Percentiles rank a stretch among this genome's conserved stretches.
These are phyloP conservation scores for Electrophaes corylata DNA, from an alignment of 2,888 invertebrate genomes.

Conservation along the genomic window DNA sequence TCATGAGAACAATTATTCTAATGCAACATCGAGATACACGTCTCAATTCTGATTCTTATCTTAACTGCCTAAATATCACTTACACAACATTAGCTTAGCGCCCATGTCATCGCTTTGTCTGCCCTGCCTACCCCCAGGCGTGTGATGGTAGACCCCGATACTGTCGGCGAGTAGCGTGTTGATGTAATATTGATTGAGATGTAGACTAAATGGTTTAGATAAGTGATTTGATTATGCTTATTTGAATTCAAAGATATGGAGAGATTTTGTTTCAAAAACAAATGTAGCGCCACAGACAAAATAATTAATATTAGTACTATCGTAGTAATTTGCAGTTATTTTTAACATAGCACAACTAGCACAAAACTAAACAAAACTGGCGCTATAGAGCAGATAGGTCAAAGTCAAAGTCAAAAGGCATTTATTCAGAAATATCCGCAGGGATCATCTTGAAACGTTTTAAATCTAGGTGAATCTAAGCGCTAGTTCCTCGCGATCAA, in stretches of 20 bases:
- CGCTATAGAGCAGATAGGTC: too few relatives aligned
- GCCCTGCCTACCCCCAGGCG: conserved; percentile 25
- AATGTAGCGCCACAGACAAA: too few relatives aligned
- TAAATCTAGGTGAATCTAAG: too few relatives aligned
- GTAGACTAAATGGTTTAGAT: conserved; percentile 28
- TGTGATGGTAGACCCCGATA: conserved; percentile 15
- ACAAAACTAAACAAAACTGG: too few relatives aligned
- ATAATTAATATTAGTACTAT: too few relatives aligned
- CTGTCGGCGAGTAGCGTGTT: conserved; percentile 12
- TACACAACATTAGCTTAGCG: conserved; percentile 25
- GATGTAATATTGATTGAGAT: conserved; percentile 33
- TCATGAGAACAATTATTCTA: conserved; percentile 9
- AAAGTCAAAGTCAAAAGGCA: too few relatives aligned
- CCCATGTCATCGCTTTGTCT: conserved; percentile 24
- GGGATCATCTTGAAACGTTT: too few relatives aligned
- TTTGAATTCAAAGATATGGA: conserved; percentile 13
- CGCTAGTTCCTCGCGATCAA: too few relatives aligned
- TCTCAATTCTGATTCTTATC: conserved; percentile 25
- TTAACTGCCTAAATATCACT: conserved; percentile 18
- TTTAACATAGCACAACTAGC: too few relatives aligned
- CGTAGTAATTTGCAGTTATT: too few relatives aligned
- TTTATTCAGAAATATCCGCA: too few relatives aligned
- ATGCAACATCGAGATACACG: conserved; percentile 3
- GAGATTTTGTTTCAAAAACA: background rate
- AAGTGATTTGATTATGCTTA: conserved; percentile 16